phyloP scores from a whole-genome alignment of 2,113 vertebrate genomes.

The Eurypyga helias region DNA sequence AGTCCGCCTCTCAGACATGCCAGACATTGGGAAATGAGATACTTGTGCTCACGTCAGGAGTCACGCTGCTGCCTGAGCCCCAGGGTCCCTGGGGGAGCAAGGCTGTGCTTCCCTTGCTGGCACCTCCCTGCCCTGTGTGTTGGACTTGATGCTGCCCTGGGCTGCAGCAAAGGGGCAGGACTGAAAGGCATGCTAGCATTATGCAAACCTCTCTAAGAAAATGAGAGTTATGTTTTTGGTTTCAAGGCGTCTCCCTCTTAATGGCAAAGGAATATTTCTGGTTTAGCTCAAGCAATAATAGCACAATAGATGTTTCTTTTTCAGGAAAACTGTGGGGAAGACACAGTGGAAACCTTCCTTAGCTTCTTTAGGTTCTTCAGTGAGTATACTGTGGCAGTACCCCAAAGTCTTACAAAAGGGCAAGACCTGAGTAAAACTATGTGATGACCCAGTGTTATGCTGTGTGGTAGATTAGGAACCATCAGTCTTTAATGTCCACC shows the following conservation, averaged over 20 bases:
- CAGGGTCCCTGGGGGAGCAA: not conserved
- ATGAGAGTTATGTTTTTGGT: not conserved
- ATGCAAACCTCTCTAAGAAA: not conserved
- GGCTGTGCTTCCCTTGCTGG: not conserved
- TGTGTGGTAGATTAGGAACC: not conserved
- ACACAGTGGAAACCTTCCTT: not conserved
- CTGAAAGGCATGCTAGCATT: not conserved
- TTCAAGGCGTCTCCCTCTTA: not conserved
- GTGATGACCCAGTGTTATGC: not conserved
- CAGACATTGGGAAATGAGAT: not conserved
- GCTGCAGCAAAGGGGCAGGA: not conserved
- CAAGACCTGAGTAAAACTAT: not conserved
- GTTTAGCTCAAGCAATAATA: not conserved
- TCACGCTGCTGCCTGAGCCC: not conserved
- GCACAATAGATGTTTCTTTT: not conserved
- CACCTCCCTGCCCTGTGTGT: rapidly evolving
- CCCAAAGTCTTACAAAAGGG: not conserved
- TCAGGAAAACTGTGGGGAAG: not conserved
- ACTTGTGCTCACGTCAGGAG: not conserved
- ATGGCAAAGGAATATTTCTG: not conserved
- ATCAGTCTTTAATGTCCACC: not conserved
- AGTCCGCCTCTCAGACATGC: not conserved
- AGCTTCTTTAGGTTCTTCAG: not conserved
- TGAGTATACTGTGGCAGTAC: not conserved
- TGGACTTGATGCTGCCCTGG: not conserved